Percentiles rank a stretch among this genome's conserved stretches.
Conservation (phyloP, 2,888 invertebrate genomes). For the Boloria selene region DNA sequence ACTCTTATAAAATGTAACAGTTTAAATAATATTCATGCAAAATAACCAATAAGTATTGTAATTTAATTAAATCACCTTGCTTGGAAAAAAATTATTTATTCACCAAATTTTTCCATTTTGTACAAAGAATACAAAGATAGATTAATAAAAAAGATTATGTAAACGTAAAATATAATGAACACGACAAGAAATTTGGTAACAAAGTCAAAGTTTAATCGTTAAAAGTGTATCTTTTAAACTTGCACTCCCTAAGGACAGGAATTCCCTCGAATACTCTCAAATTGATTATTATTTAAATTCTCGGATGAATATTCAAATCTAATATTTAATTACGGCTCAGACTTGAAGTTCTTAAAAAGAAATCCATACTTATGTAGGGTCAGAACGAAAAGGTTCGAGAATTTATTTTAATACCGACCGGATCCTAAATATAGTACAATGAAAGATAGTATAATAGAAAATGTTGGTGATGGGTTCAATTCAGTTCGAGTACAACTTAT, state of each 20-base stretch:
- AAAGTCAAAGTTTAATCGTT: constrained; percentile 8
- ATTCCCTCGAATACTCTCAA: constrained; percentile 28
- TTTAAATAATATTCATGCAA: too few relatives aligned
- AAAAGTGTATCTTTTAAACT: constrained; percentile 21
- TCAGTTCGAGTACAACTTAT: too few relatives aligned
- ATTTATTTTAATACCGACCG: background rate
- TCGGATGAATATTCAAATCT: constrained; percentile 45
- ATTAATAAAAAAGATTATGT: background rate
- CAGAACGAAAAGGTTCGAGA: constrained; percentile 8
- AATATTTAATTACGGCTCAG: constrained; percentile 37
- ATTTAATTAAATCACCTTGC: too few relatives aligned
- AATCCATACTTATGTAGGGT: constrained; percentile 20
- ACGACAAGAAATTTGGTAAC: background rate
- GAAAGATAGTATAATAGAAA: too few relatives aligned
- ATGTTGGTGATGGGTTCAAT: too few relatives aligned
- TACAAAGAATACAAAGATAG: too few relatives aligned
- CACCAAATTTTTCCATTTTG: too few relatives aligned
- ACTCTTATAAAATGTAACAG: too few relatives aligned
- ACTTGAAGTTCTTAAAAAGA: constrained; percentile 24
- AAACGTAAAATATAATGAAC: constrained; percentile 2
- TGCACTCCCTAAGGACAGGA: constrained; percentile 22
- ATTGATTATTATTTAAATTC: constrained; percentile 47
- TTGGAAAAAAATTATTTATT: too few relatives aligned
- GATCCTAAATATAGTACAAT: too few relatives aligned
- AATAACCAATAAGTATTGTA: too few relatives aligned